These are phyloP conservation scores for Cantharis flavilabris DNA, from an alignment of 2,888 invertebrate genomes.

Conservation along the genomic window DNA sequence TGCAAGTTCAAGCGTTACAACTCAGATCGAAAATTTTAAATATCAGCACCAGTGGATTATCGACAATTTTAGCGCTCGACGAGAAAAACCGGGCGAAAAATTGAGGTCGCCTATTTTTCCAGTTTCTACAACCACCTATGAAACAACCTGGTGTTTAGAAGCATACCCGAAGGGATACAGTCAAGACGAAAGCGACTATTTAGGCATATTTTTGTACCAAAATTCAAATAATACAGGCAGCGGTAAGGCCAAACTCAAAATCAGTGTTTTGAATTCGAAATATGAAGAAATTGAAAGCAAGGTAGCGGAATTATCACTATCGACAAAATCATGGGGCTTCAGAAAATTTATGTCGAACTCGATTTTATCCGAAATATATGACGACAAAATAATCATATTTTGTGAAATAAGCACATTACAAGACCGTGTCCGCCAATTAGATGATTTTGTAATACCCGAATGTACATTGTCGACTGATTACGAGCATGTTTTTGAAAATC, in stretches of 20 bases:
- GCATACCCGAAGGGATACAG: slow-evolving; percentile 99
- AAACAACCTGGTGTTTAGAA: slow-evolving; percentile 98
- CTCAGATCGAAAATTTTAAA: no score
- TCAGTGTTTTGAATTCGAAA: slow-evolving; percentile 99
- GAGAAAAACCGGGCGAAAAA: slow-evolving; percentile 99
- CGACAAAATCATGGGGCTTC: slow-evolving; percentile 99
- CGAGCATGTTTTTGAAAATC: slow-evolving; percentile 93
- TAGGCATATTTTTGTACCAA: slow-evolving; percentile 96
- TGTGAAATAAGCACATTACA: slow-evolving; percentile 98
- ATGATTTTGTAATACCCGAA: slow-evolving; percentile 92
- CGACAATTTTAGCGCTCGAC: slow-evolving; percentile 99
- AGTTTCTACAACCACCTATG: slow-evolving; percentile 95
- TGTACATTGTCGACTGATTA: slow-evolving; percentile 93
- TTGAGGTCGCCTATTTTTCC: slow-evolving; percentile 99
- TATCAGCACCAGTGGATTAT: slow-evolving; percentile 80
- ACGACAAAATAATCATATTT: slow-evolving; percentile 98
- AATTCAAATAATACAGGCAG: slow-evolving; percentile 98
- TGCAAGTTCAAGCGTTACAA: no score
- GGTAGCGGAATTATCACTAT: slow-evolving; percentile 99
- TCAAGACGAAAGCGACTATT: slow-evolving; percentile 99
- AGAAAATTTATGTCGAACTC: slow-evolving; percentile 99
- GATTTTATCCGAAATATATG: slow-evolving; percentile 97
- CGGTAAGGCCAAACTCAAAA: slow-evolving; percentile 99
- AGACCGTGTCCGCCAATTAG: slow-evolving; percentile 98
- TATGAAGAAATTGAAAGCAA: slow-evolving; percentile 99